phyloP scores from a whole-genome alignment of 1,140 invertebrate genomes.

The Choristoneura fumiferana region DNA sequence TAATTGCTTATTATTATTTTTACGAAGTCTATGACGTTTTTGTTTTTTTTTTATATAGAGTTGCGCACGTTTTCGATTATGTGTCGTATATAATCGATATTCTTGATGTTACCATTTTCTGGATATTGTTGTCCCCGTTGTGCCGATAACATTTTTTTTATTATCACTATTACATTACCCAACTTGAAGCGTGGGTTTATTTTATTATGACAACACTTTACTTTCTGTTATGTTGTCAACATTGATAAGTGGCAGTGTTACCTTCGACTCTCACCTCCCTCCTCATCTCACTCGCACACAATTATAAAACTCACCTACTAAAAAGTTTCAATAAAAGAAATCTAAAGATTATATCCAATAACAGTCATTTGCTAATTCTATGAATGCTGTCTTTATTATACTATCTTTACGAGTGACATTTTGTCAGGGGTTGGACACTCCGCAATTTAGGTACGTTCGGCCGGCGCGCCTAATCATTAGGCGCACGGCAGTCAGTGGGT shows the following conservation, averaged over 20 bases:
- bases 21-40: neutral
- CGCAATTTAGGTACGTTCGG: too few relatives aligned
- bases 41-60: neutral
- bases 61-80: neutral
- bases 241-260: neutral
- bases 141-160: neutral
- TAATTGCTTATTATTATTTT: neutral
- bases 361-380: too few relatives aligned
- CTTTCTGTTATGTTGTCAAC: conserved; percentile 1
- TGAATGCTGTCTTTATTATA: too few relatives aligned
- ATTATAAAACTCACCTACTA: too few relatives aligned
- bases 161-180: conserved; percentile 7
- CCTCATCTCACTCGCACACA: too few relatives aligned
- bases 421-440: too few relatives aligned
- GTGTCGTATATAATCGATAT: neutral
- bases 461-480: too few relatives aligned
- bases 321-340: too few relatives aligned
- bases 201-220: conserved; percentile 10
- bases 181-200: neutral
- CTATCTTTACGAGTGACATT: too few relatives aligned
- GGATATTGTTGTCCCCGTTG: neutral
- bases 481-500: too few relatives aligned
- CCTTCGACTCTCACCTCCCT: too few relatives aligned
- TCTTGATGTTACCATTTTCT: conserved; percentile 13
- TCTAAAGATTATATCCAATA: too few relatives aligned